Evolutionary conservation across 2,113 vertebrate genomes (phyloP).

Genomic region (Propithecus coquereli): DNA sequence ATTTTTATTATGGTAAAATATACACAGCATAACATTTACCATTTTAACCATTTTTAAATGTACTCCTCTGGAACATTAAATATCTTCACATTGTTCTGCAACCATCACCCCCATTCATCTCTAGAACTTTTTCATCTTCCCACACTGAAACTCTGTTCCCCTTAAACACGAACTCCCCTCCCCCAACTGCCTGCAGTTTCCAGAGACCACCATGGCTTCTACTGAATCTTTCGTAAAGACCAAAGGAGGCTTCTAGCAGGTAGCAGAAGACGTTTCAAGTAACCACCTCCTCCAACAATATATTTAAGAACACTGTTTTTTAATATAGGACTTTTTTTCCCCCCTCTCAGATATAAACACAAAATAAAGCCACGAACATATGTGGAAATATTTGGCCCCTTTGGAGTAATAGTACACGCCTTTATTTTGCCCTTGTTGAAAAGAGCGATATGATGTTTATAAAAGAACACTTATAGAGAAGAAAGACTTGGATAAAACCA

Average conservation of each 20-base stretch:
- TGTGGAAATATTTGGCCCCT: background rate
- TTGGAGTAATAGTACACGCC: background rate
- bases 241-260: background rate
- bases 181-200: background rate
- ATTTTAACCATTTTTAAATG: background rate
- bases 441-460: constrained; percentile 72
- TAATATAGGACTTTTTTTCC: background rate
- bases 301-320: background rate
- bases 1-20: background rate
- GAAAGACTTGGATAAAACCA: constrained; percentile 78
- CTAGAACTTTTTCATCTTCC: background rate
- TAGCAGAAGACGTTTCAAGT: background rate
- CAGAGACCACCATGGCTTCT: background rate
- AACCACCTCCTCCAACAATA: background rate
- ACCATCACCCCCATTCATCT: accelerated
- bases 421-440: constrained; percentile 41
- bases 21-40: background rate
- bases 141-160: background rate
- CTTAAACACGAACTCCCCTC: background rate
- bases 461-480: constrained; percentile 76
- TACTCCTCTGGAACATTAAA: background rate
- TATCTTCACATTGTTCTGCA: too few species aligned
- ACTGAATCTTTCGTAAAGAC: background rate
- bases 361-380: background rate
- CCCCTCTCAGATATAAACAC: background rate